Evolutionary conservation across 2,797 vertebrate genomes (phyloP), one percentile per base, ranked within the genome.

Genomic region (Esox masquinongy): DNA sequence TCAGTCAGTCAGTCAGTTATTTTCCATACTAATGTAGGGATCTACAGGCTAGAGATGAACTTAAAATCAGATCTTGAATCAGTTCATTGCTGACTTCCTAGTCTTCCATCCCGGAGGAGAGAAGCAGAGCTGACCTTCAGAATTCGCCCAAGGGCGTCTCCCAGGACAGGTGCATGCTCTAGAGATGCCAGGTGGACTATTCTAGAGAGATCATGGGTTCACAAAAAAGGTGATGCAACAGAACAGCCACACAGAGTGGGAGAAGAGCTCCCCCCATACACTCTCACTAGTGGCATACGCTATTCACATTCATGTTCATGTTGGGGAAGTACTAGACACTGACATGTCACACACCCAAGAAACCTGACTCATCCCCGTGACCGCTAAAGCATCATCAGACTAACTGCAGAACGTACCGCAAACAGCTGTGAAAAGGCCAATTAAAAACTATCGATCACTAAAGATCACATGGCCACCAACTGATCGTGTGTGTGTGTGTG

Each of bases 401-500:
- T 22, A 47, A 39, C 11, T 9, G 19, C 19, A 49, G 39, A 49
- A 6, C 12, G 68, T 0, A 49, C 69, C 26, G 24, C 69, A 51
- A 26, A 47, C 39, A 43, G 53, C 53, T 56, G n/a, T 67, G 66
- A 34, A 19, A 9, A 29, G 63, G 26, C 26, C 63, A 64, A 31
- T 64, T 31, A 66, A 39, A 47, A 39, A 15, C 68, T 22, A 14
- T 29, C 24, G 11, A 16, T 29, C 43, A 8, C 69, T 70, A 34
- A 5, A 17, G 34, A 17, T 39, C 19, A 26, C 61, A 12, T 11
- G 31, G 17, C 34, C 67, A n/a, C 15, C 9, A 26, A 15, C 8
- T 29, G 61, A 36, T n/a, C 16, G 11, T 53, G 47, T 70, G 47
- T 70, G 68, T 24, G 24, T 70, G 47, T 70, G 47, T 51, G 68